phyloP scores from a whole-genome alignment of 2,797 vertebrate species.

The Tenualosa thibaudeaui region DNA sequence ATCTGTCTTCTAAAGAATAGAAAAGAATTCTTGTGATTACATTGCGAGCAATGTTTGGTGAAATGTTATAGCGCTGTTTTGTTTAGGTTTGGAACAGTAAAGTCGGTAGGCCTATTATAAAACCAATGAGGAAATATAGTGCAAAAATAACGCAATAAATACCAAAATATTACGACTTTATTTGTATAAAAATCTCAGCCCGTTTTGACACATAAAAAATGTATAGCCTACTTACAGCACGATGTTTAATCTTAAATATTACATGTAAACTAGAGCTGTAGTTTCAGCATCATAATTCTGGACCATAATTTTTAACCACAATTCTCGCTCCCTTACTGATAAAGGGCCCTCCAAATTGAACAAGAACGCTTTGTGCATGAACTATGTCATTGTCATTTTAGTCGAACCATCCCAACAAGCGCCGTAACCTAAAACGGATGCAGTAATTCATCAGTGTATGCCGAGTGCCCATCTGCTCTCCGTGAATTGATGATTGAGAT shows the following conservation, averaged over 20 bases:
- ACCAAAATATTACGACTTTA: not conserved
- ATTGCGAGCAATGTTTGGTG: constrained; percentile 41
- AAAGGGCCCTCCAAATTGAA: not conserved
- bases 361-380: not conserved
- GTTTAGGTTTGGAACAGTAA: constrained; percentile 2
- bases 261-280: not conserved
- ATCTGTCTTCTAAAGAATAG: constrained; percentile 85
- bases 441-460: constrained; percentile 56
- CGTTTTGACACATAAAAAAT: not conserved
- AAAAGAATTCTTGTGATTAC: constrained; percentile 63
- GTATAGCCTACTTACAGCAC: not conserved
- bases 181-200: not conserved
- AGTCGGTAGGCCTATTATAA: constrained; percentile 5
- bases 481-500: constrained; percentile 71
- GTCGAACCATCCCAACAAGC: not conserved
- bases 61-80: not conserved
- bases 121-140: not conserved
- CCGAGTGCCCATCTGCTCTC: constrained; percentile 31
- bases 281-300: not conserved
- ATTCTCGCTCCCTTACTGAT: not conserved
- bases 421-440: not conserved
- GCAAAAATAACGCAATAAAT: not conserved
- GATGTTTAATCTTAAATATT: not conserved
- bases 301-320: not conserved
- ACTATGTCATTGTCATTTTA: not conserved